Evolutionary conservation across 2,888 invertebrate genomes (phyloP), one percentile per base, ranked within the genome.

Genomic region (Stenolophus ochropezus): DNA sequence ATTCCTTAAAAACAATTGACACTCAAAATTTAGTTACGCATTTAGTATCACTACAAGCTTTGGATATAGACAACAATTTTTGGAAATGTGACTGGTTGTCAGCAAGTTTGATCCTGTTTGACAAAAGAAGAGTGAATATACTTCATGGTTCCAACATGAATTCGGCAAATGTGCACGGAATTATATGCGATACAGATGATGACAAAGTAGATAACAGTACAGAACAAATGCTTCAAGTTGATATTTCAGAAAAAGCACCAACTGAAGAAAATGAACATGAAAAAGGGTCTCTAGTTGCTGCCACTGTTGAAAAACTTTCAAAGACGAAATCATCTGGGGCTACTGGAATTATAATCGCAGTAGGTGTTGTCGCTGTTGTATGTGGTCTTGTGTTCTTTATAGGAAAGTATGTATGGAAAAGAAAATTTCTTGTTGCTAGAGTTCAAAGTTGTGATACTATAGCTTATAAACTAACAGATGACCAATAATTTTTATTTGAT

Each of bases 31-130:
- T 77, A 14, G 5, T 77, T 21, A 8, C 23, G 0, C 77, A 77
- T 61, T 65, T 77, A 16, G 18, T 6, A 6, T 47, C 47, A 8
- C 42, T 77, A 16, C 42, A 23, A 53, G 49, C 42, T 18, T 20
- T 77, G 8, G 47, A 65, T 65, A 16, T 77, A 21, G 77, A 77
- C 21, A 77, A 77, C 23, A 77, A 77, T 61, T 51, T 61, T 0
- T 77, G 77, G 77, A 65, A 4, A n/a, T 77, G 77, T 21, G 77
- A 77, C 47, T 61, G 61, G 65, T 49, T 77, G 14, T 61, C 61
- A 14, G 4, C 8, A 47, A 77, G 47, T 47, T 23, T 77, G 23
- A 5, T 47, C 6, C 11, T 11, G 4, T 23, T 65, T 6, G 61
- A 77, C n/a, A n/a, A 16, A 53, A 20, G 21, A 8, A 65, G 16